These are phyloP conservation scores for Scelioninae gen. 1 DNA, from an alignment of 2,888 invertebrate species.

Conservation along the genomic window DNA sequence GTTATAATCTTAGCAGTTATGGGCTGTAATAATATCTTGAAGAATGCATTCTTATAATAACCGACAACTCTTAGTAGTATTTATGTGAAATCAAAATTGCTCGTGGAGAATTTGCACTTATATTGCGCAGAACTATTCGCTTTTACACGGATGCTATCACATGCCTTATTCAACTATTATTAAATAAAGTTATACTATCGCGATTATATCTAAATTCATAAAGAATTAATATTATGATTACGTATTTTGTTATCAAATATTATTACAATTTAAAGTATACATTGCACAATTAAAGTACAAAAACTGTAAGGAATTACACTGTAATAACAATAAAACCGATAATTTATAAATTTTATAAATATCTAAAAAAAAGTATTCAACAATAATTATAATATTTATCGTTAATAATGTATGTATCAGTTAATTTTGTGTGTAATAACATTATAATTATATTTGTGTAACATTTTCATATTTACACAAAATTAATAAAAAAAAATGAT, in stretches of 20 bases:
- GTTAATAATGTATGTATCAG: too few species aligned
- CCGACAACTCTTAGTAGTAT: slow-evolving; percentile 22
- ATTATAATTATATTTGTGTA: too few species aligned
- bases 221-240: slow-evolving; percentile 32
- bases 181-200: slow-evolving; percentile 46
- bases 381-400: too few species aligned
- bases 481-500: too few species aligned
- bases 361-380: too few species aligned
- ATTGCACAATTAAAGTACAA: slow-evolving; percentile 3
- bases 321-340: too few species aligned
- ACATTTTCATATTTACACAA: too few species aligned
- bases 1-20: slow-evolving; percentile 39
- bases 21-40: slow-evolving; percentile 40
- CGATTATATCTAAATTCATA: slow-evolving; percentile 26
- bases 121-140: slow-evolving; percentile 34
- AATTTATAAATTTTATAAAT: too few species aligned
- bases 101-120: slow-evolving; percentile 31
- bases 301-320: background rate
- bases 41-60: slow-evolving; percentile 46
- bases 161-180: slow-evolving; percentile 31
- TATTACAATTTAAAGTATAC: slow-evolving; percentile 10
- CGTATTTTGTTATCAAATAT: slow-evolving; percentile 26
- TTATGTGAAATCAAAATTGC: slow-evolving; percentile 50
- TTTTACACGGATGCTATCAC: slow-evolving; percentile 22
- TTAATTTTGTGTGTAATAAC: too few species aligned